phyloP scores from a whole-genome alignment of 2,113 vertebrate genomes.

The Halichoeres trimaculatus region DNA sequence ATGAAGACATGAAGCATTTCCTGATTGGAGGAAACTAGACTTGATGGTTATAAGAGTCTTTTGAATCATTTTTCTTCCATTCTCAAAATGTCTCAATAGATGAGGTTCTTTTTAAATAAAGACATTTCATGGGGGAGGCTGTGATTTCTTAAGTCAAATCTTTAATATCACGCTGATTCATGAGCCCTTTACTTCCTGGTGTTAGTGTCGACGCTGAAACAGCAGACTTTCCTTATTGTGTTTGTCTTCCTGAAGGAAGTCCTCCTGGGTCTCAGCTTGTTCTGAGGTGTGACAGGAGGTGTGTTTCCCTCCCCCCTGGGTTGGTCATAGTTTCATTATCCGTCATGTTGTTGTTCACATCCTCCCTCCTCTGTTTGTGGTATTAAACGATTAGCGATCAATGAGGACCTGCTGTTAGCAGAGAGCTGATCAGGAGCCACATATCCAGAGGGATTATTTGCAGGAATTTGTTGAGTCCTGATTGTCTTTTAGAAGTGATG shows the following conservation, averaged over 20 bases:
- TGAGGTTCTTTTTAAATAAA: too few relatives aligned
- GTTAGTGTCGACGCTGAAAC: not conserved
- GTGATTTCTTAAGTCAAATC: too few relatives aligned
- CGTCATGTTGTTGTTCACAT: constrained; percentile 39
- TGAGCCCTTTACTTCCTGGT: not conserved
- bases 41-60: too few relatives aligned
- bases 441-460: not conserved
- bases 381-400: constrained; percentile 57
- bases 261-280: constrained; percentile 41
- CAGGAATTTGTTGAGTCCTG: not conserved
- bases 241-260: constrained; percentile 18
- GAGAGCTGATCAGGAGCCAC: constrained; percentile 28
- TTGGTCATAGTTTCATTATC: constrained; percentile 48
- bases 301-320: constrained; percentile 32
- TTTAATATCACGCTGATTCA: too few relatives aligned
- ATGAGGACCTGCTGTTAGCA: constrained; percentile 37
- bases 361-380: constrained; percentile 38
- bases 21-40: too few relatives aligned
- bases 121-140: too few relatives aligned
- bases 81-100: too few relatives aligned
- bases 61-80: too few relatives aligned
- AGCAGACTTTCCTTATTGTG: not conserved
- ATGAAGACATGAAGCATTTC: too few relatives aligned
- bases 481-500: not conserved
- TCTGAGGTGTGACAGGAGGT: constrained; percentile 34